Conservation (phyloP, 2,797 vertebrate genomes). For the Halcyon smyrnensis region DNA sequence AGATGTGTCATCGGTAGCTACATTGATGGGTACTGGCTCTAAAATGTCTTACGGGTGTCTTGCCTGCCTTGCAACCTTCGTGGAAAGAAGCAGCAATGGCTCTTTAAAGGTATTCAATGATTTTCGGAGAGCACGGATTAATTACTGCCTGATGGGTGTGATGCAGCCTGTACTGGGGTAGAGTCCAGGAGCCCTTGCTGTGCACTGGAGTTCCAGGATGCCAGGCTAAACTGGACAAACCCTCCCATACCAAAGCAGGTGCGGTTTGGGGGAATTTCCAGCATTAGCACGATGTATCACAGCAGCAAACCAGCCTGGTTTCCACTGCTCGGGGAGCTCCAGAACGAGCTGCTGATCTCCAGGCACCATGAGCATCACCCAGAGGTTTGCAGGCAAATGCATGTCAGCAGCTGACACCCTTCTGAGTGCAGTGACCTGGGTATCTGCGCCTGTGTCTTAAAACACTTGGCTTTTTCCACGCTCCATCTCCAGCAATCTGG, state of each 20-base stretch:
- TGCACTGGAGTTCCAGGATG: accelerated
- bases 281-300: neutral
- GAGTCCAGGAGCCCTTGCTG: neutral
- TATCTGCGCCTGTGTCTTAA: neutral
- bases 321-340: accelerated
- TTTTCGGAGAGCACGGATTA: neutral
- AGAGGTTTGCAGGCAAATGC: neutral
- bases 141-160: neutral
- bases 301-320: accelerated
- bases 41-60: neutral
- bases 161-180: neutral
- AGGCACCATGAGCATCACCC: accelerated
- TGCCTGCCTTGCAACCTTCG: neutral
- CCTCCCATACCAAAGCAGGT: neutral
- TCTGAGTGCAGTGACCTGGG: neutral
- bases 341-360: neutral
- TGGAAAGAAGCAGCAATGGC: neutral
- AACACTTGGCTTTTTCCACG: neutral
- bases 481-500: neutral
- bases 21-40: neutral
- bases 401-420: neutral
- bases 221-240: accelerated
- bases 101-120: neutral
- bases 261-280: neutral
- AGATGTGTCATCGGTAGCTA: neutral